Conservation (phyloP, 2,797 vertebrate genomes). For the Chelon auratus region DNA sequence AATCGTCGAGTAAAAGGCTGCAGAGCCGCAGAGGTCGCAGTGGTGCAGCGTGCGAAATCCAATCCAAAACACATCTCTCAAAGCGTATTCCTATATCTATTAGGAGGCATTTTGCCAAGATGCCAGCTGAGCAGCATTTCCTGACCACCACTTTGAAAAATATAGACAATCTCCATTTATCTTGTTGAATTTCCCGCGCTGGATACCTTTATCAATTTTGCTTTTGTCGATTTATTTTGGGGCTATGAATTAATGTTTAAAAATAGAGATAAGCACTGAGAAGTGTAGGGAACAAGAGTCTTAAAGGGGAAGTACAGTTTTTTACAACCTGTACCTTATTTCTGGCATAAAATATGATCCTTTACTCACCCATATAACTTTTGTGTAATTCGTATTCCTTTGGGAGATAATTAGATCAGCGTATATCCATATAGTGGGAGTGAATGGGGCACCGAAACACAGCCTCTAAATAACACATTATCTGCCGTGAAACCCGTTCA, state of each 20-base stretch:
- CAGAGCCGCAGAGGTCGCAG: constrained; percentile 6
- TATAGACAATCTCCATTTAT: background rate
- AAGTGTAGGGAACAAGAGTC: background rate
- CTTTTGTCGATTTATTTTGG: background rate
- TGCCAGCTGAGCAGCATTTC: constrained; percentile 3
- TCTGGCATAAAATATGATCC: too few relatives aligned
- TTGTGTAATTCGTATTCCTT: too few relatives aligned
- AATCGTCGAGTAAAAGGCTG: background rate
- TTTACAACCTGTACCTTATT: too few relatives aligned
- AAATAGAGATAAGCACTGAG: background rate
- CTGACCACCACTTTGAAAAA: constrained; percentile 5
- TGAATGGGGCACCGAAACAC: too few relatives aligned
- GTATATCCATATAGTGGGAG: too few relatives aligned
- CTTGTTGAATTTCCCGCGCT: background rate
- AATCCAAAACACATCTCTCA: constrained; percentile 17
- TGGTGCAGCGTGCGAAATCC: constrained; percentile 14
- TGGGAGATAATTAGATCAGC: too few relatives aligned
- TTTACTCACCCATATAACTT: too few relatives aligned
- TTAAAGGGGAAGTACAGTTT: too few relatives aligned
- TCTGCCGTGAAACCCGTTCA: too few relatives aligned
- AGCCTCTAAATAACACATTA: too few relatives aligned
- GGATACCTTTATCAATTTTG: constrained; percentile 2
- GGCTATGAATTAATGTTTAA: constrained; percentile 32
- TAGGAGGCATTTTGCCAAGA: constrained; percentile 2
- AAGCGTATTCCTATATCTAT: constrained; percentile 5